Evolutionary conservation across 2,113 vertebrate species (phyloP).

Genomic region (Dicentrarchus labrax): DNA sequence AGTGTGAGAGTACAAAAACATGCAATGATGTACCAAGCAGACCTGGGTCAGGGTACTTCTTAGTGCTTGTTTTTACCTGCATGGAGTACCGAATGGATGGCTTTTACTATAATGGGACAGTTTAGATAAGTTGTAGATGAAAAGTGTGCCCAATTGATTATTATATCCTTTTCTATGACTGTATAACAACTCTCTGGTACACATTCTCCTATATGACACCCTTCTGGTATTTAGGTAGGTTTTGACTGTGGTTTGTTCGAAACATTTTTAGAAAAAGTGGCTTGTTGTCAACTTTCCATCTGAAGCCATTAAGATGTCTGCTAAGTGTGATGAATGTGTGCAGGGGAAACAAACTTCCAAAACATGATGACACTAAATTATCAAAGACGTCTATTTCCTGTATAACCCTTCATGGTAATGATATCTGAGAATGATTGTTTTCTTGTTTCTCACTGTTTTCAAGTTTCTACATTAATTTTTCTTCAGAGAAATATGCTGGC

Average conservation of each 20-base stretch:
- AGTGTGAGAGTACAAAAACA: conserved; percentile 13
- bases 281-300: not conserved
- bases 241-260: not conserved
- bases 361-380: not conserved
- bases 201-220: not conserved
- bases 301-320: not conserved
- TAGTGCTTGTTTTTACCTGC: conserved; percentile 32
- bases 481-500: conserved; percentile 6
- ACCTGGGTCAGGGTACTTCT: conserved; percentile 27
- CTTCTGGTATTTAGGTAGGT: not conserved
- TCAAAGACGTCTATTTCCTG: not conserved
- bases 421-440: conserved; percentile 40
- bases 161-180: conserved; percentile 5
- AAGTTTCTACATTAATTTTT: conserved; percentile 66
- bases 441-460: conserved; percentile 40
- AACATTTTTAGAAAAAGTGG: not conserved
- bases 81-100: conserved; percentile 1
- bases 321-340: conserved; percentile 3
- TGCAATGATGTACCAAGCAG: conserved; percentile 22
- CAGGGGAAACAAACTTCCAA: not conserved
- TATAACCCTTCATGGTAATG: conserved; percentile 20
- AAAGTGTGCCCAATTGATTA: not conserved
- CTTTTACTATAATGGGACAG: not conserved
- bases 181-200: not conserved
- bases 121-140: not conserved